Evolutionary conservation across 2,888 invertebrate species (phyloP), one percentile per base, ranked within the genome.

Genomic region (Cordilura impudica): DNA sequence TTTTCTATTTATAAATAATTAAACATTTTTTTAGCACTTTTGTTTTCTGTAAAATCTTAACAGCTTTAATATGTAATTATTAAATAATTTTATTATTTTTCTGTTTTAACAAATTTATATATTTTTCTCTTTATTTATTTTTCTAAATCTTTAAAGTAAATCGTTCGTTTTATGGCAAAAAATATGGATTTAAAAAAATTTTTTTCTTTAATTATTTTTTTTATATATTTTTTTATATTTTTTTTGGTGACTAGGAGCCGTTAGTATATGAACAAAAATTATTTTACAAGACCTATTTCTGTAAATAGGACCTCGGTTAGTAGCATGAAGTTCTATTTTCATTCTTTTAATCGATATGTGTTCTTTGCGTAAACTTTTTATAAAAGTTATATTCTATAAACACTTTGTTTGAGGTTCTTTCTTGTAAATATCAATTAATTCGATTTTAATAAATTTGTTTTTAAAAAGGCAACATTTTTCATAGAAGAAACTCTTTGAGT

Each of bases 191-290:
- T 49, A 67, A 16, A 73, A 73, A 67, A 53, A 73, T 70, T 49
- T 29, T 18, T 19, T 16, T 61, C 2, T 53, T 61, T 43, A 16
- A 21, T 23, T 70, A 53, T 66, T 39, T 10, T 60, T 45, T 31
- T 39, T 21, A 26, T 69, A 45, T 35, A 61, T 56, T 29, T 23
- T 16, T n/a, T 35, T 35, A 21, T 6, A 45, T 26, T 71, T 63
- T 78, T 78, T 78, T 79, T 79, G 79, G 79, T 79, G 79, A 79
- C 79, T 79, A 79, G 79, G 79, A 79, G 79, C 79, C 79, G 71
- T 79, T 79, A 75, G 75, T 71, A 63, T 67, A 21, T 66, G 49
- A 39, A 31, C 73, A 23, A 49, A 21, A 12, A 61, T 8, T 53
- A 43, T 54, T 43, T 39, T 23, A 51, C 69, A 56, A 76, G 56